Evolutionary conservation across 2,113 vertebrate genomes (phyloP).

Genomic region (Limnothrissa miodon): DNA sequence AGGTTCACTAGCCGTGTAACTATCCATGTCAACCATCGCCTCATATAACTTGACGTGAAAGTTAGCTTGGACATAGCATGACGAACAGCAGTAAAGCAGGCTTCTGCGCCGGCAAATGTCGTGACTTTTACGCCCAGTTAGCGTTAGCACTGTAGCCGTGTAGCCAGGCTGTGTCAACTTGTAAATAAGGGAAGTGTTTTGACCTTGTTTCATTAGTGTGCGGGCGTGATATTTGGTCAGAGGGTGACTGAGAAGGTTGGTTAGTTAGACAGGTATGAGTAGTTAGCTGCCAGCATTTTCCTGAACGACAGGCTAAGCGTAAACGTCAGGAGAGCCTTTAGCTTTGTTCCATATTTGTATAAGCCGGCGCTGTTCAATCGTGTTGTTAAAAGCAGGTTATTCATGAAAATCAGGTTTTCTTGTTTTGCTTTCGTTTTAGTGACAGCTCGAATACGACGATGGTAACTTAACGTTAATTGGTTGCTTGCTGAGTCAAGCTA

Average conservation of each 20-base stretch:
- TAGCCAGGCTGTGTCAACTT: background rate
- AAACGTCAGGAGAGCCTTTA: background rate
- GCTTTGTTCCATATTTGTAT: background rate
- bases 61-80: background rate
- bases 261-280: background rate
- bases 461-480: background rate
- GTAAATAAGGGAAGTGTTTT: background rate
- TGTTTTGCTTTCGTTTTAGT: background rate
- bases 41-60: background rate
- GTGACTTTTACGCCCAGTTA: slow-evolving; percentile 16
- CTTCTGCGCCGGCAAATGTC: slow-evolving; percentile 2
- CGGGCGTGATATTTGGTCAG: background rate
- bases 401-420: background rate
- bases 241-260: background rate
- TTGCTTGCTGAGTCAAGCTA: background rate
- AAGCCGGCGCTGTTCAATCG: too few species aligned
- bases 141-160: background rate
- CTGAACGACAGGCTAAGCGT: background rate
- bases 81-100: background rate
- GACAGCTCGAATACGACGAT: background rate
- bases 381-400: background rate
- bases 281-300: background rate
- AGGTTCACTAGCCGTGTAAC: background rate
- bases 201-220: background rate
- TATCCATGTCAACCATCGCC: background rate